phyloP scores from a whole-genome alignment of 1,140 invertebrate genomes.

The Notospermus geniculatus region DNA sequence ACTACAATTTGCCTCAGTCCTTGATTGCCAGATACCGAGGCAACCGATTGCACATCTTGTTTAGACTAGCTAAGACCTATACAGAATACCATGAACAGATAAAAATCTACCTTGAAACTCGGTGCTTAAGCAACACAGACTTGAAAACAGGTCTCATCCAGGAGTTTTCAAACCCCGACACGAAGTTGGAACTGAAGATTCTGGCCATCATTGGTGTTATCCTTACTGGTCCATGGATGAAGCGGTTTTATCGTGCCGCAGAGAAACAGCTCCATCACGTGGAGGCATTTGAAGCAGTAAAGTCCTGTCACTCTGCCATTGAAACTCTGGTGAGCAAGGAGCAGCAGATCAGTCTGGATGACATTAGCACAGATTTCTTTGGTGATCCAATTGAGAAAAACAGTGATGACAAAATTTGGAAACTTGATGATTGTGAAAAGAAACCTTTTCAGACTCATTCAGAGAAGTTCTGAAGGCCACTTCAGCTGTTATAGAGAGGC shows the following conservation, averaged over 20 bases:
- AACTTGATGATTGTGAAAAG: background rate
- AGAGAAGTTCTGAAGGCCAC: background rate
- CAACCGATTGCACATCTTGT: conserved; percentile 20
- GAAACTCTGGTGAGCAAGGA: background rate
- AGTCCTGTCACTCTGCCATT: background rate
- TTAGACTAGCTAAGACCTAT: conserved; percentile 9
- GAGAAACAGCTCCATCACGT: background rate
- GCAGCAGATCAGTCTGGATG: background rate
- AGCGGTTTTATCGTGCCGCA: background rate
- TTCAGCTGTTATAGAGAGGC: conserved; percentile 6
- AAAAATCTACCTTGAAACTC: background rate
- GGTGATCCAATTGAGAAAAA: too few species aligned
- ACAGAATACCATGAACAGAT: background rate
- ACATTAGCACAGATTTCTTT: too few species aligned
- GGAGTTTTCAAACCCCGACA: background rate
- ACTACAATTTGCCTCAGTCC: background rate
- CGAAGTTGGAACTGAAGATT: too few species aligned
- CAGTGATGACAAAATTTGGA: too few species aligned
- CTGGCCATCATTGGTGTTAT: too few species aligned
- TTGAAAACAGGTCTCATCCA: background rate
- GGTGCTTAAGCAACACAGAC: background rate
- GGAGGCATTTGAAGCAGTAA: background rate
- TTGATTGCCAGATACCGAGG: conserved; percentile 14
- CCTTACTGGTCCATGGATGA: too few species aligned
- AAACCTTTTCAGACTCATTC: background rate